Base-by-base conservation (phyloP, 2,113 vertebrate species). In the Pogona vitticeps region DNA sequence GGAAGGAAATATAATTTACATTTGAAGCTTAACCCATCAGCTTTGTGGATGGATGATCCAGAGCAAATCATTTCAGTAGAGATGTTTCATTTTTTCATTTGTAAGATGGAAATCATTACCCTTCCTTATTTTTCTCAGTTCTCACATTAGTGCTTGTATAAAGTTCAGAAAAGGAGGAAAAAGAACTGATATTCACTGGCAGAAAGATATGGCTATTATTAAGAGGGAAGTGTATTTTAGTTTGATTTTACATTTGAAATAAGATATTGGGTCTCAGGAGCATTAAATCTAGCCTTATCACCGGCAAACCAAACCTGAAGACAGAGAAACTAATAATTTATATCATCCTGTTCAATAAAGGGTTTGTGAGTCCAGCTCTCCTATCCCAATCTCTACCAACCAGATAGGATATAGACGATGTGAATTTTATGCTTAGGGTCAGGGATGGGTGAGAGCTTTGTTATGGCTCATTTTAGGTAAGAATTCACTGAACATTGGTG, bases 211-310 rank as follows among this genome's bases (percentile, higher is more conserved):
- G 58, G 0, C 31, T 42, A 40, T 17, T 61, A 65, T 40, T 38
- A 40, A 23, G 14, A 15, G 40, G 61, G 38, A 81, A 67, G 61
- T 26, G 31, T 6, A 56, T 56, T 73, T 13, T 40, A 10, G 36
- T 56, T 26, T 78, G 76, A 36, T 61, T 61, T 77, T 77, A 18
- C 76, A 77, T 77, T 82, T 68, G 31, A 82, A 67, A 81, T 82
- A 68, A 42, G 17, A 7, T 23, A 31, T 31, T 6, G 42, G 10
- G n/a, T 68, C 46, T 56, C 33, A 1, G n/a, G 33, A 63, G 61
- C 61, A 26, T 21, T 63, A 23, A 23, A 18, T 63, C 21, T 63
- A 6, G 6, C 20, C 17, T 67, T 31, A 82, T 52, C 40, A 52
- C 42, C n/a, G 3, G 20, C 56, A 59, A 58, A 79, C 36, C 76